Percentiles rank a stretch among this genome's conserved stretches.
Evolutionary conservation across 2,797 vertebrate species (phyloP).

Genomic region (Tamandua tetradactyla): DNA sequence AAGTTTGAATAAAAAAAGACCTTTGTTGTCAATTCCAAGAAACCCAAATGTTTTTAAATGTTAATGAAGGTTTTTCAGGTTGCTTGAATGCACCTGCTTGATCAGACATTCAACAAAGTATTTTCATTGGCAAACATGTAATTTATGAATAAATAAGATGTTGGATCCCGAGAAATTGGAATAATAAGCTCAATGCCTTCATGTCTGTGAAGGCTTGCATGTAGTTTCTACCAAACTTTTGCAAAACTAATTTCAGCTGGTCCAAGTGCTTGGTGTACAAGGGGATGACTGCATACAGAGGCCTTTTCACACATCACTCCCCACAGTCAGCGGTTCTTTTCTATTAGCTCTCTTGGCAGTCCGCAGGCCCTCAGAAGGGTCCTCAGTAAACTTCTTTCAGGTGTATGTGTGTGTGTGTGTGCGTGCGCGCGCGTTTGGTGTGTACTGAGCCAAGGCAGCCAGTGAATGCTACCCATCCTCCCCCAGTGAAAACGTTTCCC

Average conservation of each 20-base stretch:
- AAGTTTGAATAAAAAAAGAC: conserved; percentile 61
- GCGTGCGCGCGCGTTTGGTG: not conserved
- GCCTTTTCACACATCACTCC: conserved; percentile 13
- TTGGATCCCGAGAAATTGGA: conserved; percentile 61
- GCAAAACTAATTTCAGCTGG: conserved; percentile 19
- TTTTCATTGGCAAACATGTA: conserved; percentile 74
- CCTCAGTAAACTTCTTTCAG: not conserved
- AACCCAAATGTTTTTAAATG: conserved; percentile 69
- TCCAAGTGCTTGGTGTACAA: not conserved
- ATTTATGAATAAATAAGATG: conserved; percentile 76
- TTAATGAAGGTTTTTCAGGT: conserved; percentile 69
- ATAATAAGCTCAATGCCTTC: conserved; percentile 59
- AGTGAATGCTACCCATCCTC: conserved; percentile 38
- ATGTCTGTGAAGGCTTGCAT: conserved; percentile 43
- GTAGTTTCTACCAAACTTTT: conserved; percentile 48
- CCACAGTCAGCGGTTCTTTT: not conserved
- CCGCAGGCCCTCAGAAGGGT: conserved; percentile 20
- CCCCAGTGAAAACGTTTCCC: conserved; percentile 51
- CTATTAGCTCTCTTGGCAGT: conserved; percentile 49
- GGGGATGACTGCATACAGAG: not conserved
- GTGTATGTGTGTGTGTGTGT: not conserved
- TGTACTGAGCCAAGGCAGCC: conserved; percentile 27
- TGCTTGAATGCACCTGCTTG: conserved; percentile 64
- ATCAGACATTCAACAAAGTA: conserved; percentile 70
- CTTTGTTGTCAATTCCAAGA: conserved; percentile 66